These are phyloP conservation scores for Plebejus anna DNA, from an alignment of 2,888 invertebrate genomes.

Conservation along the genomic window DNA sequence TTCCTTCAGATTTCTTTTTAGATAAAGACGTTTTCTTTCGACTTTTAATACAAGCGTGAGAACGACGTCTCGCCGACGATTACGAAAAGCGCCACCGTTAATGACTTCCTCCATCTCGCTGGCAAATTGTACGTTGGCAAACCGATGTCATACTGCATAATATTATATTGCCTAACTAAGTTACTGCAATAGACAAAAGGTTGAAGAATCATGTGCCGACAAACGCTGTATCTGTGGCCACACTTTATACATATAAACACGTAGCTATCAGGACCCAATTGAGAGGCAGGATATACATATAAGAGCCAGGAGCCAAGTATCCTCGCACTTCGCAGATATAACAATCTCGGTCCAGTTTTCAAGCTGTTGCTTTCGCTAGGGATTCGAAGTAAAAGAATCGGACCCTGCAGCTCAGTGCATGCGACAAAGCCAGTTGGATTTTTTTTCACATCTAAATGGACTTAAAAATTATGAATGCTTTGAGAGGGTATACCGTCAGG, in stretches of 20 bases:
- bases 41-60: slow-evolving; percentile 14
- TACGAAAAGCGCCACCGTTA: slow-evolving; percentile 48
- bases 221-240: background rate
- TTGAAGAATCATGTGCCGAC: background rate
- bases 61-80: slow-evolving; percentile 1
- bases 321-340: no score
- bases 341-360: no score
- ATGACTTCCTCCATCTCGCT: slow-evolving; percentile 48
- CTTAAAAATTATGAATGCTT: no score
- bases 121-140: slow-evolving; percentile 30
- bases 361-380: no score
- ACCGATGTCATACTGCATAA: slow-evolving; percentile 26
- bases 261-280: no score
- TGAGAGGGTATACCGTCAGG: no score
- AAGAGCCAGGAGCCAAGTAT: no score
- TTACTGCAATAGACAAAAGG: slow-evolving; percentile 8
- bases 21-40: background rate
- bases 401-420: no score
- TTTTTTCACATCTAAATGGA: no score
- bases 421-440: no score
- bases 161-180: slow-evolving; percentile 24
- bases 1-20: background rate
- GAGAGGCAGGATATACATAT: no score
- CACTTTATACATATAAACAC: background rate
- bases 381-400: no score